Percentiles rank a stretch among this genome's conserved stretches.
phyloP scores from a whole-genome alignment of 1,140 invertebrate genomes.

The Lithobius niger region DNA sequence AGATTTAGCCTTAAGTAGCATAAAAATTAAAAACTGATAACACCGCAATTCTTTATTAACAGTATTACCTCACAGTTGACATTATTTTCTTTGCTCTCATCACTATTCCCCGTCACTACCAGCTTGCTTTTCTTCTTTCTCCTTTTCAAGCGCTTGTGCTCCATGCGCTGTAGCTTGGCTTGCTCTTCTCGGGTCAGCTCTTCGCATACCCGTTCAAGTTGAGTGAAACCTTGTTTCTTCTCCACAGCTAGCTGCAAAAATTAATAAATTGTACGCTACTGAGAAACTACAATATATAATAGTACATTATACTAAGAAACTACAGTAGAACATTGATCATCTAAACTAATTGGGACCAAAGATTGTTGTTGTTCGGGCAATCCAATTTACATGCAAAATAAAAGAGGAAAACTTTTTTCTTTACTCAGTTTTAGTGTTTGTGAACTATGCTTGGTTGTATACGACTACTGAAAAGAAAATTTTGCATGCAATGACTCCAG shows the following conservation, averaged over 20 bases:
- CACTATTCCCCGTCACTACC: no score
- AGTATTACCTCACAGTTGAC: constrained; percentile 32
- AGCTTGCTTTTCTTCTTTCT: constrained; percentile 78
- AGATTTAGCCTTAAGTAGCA: constrained; percentile 2
- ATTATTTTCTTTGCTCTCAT: constrained; percentile 27
- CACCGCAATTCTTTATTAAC: constrained; percentile 29
- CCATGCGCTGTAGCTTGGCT: constrained; percentile 62
- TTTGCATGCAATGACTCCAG: no score
- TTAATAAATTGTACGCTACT: constrained; percentile 4
- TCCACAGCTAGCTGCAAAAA: constrained; percentile 63
- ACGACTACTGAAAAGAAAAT: no score
- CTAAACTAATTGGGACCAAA: no score
- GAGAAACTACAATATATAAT: no score
- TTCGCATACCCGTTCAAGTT: constrained; percentile 64
- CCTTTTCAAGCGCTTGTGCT: constrained; percentile 70
- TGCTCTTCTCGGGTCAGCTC: constrained; percentile 70
- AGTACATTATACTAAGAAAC: no score
- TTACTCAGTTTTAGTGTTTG: no score
- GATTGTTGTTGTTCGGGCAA: no score
- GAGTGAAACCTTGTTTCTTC: constrained; percentile 71
- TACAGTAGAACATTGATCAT: no score
- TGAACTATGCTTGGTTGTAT: no score
- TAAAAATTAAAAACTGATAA: constrained; percentile 27
- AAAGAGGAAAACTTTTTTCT: no score
- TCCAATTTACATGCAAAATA: no score